These are phyloP conservation scores for Tapirus indicus DNA, from an alignment of 2,797 vertebrate genomes.

Conservation along the genomic window DNA sequence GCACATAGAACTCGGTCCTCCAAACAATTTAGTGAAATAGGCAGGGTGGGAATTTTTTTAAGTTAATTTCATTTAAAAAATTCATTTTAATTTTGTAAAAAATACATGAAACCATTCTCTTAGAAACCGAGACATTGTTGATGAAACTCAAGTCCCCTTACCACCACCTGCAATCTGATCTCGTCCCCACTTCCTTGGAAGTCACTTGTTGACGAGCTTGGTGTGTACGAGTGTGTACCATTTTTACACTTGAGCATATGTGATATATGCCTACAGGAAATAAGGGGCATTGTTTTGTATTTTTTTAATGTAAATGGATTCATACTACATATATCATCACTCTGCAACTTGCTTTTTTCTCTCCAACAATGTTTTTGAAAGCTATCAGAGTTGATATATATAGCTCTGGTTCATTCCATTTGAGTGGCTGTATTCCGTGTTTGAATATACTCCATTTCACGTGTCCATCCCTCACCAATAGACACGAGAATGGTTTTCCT, in stretches of 20 bases:
- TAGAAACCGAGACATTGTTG: neutral
- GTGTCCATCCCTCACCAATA: neutral
- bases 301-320: slow-evolving; percentile 74
- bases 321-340: slow-evolving; percentile 53
- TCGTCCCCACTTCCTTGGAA: neutral
- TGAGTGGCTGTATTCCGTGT: neutral
- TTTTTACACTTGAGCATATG: slow-evolving; percentile 39
- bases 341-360: slow-evolving; percentile 59
- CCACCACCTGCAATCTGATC: neutral
- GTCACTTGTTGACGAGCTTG: neutral
- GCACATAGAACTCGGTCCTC: neutral
- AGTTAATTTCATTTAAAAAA: slow-evolving; percentile 49
- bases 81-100: slow-evolving; percentile 31
- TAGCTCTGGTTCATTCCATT: neutral
- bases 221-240: neutral
- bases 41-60: neutral
- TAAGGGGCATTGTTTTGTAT: slow-evolving; percentile 66
- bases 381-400: slow-evolving; percentile 43
- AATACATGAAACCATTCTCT: neutral
- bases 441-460: neutral
- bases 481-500: neutral
- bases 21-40: neutral
- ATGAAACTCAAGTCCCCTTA: neutral
- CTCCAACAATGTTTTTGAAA: slow-evolving; percentile 64
- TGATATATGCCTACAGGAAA: slow-evolving; percentile 28